A percentile compares a stretch with the other conserved stretches of the same genome.
phyloP scores from a whole-genome alignment of 2,797 vertebrate genomes.

The Coccyzus lansbergi region DNA sequence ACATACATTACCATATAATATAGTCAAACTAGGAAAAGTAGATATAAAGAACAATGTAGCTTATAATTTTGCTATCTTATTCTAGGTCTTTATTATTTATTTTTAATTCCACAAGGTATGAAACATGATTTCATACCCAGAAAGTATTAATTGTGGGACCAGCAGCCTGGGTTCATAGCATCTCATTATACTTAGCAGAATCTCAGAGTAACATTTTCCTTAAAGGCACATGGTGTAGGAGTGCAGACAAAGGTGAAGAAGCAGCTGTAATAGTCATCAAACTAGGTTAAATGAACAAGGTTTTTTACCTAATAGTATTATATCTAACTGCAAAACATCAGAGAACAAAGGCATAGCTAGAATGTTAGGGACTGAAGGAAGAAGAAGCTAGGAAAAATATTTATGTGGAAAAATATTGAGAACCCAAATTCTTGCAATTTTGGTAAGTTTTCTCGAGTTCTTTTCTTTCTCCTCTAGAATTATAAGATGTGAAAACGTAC shows the following conservation, averaged over 20 bases:
- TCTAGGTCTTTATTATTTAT: not conserved
- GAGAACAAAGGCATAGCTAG: not conserved
- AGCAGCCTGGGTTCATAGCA: not conserved
- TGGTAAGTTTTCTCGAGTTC: not conserved
- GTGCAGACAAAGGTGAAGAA: not conserved
- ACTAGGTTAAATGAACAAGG: not conserved
- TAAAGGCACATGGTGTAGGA: not conserved
- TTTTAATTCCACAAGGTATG: not conserved
- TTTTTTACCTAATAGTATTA: not conserved
- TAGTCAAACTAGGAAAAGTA: not conserved
- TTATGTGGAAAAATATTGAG: not conserved
- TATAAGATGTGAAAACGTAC: not conserved
- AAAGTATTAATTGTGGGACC: not conserved
- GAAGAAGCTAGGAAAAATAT: not conserved
- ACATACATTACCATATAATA: not conserved
- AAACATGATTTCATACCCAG: not conserved
- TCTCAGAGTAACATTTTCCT: not conserved
- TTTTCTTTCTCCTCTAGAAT: not conserved
- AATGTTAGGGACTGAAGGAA: not conserved
- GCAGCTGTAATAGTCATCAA: not conserved
- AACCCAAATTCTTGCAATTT: not conserved
- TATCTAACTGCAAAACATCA: not conserved
- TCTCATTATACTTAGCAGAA: not conserved
- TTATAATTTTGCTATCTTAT: not conserved
- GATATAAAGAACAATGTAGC: not conserved